Evolutionary conservation across 2,113 vertebrate species (phyloP).

Genomic region (Pan troglodytes): DNA sequence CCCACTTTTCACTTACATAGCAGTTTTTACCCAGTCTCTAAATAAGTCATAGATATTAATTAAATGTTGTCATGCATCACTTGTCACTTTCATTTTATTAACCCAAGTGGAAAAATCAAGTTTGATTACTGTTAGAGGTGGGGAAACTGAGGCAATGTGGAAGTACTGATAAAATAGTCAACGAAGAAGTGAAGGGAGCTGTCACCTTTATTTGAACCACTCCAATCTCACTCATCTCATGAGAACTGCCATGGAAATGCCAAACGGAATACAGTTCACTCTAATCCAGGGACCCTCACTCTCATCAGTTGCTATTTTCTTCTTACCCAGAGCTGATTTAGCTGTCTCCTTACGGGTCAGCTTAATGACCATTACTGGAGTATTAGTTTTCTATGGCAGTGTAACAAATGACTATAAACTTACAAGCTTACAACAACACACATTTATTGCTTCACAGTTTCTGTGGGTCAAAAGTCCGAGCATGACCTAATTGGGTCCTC

Average conservation of each 20-base stretch:
- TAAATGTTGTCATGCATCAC: neutral
- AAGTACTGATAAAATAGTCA: neutral
- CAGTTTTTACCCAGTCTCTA: conserved; percentile 60
- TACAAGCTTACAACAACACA: neutral
- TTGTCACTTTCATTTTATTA: neutral
- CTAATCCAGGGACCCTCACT: neutral
- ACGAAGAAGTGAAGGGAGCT: neutral
- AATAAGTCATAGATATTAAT: conserved; percentile 29
- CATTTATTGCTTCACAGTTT: neutral
- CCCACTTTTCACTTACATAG: conserved; percentile 25
- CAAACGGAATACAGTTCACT: neutral
- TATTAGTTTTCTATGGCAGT: neutral
- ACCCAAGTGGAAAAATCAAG: neutral
- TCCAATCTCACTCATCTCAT: neutral
- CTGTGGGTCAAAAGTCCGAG: neutral
- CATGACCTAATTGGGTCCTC: neutral
- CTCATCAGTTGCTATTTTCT: neutral
- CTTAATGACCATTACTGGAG: neutral
- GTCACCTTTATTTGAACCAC: neutral
- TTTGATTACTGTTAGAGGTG: neutral
- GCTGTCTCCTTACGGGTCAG: neutral
- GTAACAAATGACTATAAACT: neutral
- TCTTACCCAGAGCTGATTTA: neutral
- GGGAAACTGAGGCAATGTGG: neutral
- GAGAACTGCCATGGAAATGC: neutral